Evolutionary conservation across 2,797 vertebrate species (phyloP).

Genomic region (Phataginus tetradactyla): DNA sequence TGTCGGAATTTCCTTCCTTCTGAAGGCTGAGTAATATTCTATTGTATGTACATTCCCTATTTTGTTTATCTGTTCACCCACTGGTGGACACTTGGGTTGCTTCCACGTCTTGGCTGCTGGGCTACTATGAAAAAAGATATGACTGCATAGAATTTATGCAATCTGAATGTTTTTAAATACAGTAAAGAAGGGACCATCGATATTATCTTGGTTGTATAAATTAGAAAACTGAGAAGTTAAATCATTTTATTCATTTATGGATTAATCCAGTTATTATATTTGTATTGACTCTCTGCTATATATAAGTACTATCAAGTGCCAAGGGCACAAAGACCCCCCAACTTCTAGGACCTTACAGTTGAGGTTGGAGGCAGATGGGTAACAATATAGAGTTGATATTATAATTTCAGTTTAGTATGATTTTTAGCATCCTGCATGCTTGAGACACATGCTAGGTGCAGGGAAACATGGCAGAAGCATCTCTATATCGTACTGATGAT

Average conservation of each 20-base stretch:
- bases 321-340: neutral
- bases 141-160: neutral
- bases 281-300: neutral
- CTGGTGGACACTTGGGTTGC: too few species aligned
- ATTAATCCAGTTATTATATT: neutral
- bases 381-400: neutral
- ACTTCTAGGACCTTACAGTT: neutral
- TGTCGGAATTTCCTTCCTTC: neutral
- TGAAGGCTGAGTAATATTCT: neutral
- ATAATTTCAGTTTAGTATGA: too few species aligned
- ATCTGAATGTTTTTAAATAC: neutral
- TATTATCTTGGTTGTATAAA: neutral
- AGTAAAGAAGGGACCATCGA: neutral
- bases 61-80: neutral
- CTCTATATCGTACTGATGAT: neutral
- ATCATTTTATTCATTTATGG: neutral
- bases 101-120: neutral
- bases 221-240: neutral
- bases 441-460: neutral
- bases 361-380: neutral
- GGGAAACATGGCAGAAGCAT: too few species aligned
- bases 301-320: neutral
- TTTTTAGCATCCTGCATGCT: accelerated
- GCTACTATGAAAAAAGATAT: neutral
- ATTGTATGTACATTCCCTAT: neutral